Conservation (phyloP, 2,797 vertebrate genomes). For the Schizothorax lantsangensis region DNA sequence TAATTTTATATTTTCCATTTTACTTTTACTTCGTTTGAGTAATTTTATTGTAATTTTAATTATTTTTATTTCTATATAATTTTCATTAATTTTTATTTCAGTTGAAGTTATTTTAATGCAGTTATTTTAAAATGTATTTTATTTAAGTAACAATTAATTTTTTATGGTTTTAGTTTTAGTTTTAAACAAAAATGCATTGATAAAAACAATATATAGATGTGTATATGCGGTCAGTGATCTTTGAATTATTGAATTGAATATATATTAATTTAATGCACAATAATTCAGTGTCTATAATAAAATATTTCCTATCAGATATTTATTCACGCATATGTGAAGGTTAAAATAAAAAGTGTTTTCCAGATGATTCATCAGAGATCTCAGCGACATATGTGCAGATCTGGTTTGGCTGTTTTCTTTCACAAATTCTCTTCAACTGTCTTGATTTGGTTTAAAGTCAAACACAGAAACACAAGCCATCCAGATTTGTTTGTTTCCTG, state of each 20-base stretch:
- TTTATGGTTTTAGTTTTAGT: background rate
- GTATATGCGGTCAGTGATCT: background rate
- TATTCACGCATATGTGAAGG: background rate
- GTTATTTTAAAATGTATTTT: too few relatives aligned
- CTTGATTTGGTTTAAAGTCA: background rate
- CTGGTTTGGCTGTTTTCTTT: background rate
- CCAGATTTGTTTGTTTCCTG: slow-evolving; percentile 51
- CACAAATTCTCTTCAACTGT: background rate
- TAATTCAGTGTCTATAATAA: background rate
- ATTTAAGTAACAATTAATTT: background rate
- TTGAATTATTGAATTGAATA: background rate
- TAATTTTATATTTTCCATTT: background rate
- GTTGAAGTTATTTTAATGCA: too few relatives aligned
- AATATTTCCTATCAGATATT: background rate
- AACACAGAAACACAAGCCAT: slow-evolving; percentile 36
- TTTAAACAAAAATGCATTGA: background rate
- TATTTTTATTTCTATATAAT: background rate
- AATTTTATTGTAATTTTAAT: background rate
- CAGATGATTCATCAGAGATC: background rate
- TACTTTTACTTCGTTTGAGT: background rate
- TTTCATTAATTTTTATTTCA: too few relatives aligned
- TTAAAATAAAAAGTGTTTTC: background rate
- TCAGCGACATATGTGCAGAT: background rate
- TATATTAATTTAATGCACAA: background rate
- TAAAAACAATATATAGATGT: background rate